Evolutionary conservation across 2,888 invertebrate species (phyloP).

Genomic region (Heliconius hortense): DNA sequence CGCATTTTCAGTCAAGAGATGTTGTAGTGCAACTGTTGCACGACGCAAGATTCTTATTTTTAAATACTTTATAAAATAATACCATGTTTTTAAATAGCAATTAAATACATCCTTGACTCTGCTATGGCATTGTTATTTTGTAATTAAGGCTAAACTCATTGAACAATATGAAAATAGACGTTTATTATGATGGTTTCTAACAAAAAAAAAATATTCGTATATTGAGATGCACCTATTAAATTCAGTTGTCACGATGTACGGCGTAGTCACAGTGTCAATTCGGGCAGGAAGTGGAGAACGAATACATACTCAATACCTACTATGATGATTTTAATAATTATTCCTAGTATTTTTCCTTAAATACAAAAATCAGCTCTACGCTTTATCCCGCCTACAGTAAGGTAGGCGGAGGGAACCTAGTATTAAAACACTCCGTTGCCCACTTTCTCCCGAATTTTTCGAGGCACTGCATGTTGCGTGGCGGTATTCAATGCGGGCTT

Average conservation of each 20-base stretch:
- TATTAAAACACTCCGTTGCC: no score
- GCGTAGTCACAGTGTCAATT: not conserved
- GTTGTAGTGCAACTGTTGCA: no score
- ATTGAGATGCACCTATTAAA: no score
- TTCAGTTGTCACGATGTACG: not conserved
- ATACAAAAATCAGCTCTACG: no score
- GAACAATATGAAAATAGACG: not conserved
- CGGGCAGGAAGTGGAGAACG: not conserved
- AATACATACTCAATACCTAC: not conserved
- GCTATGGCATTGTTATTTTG: not conserved
- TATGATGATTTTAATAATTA: not conserved
- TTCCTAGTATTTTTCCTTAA: no score
- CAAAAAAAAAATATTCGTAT: not conserved
- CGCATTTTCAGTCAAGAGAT: no score
- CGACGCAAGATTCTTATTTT: not conserved
- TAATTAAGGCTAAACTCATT: not conserved
- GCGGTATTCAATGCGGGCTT: no score
- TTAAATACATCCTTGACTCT: slow-evolving; percentile 7
- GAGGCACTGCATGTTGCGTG: no score
- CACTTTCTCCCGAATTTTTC: no score
- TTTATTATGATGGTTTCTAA: not conserved
- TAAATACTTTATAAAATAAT: not conserved
- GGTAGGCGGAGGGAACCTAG: no score
- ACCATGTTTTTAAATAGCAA: slow-evolving; percentile 8
- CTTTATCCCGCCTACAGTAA: no score